Evolutionary conservation across 2,113 vertebrate genomes (phyloP).

Genomic region (Chionodraco myersi): DNA sequence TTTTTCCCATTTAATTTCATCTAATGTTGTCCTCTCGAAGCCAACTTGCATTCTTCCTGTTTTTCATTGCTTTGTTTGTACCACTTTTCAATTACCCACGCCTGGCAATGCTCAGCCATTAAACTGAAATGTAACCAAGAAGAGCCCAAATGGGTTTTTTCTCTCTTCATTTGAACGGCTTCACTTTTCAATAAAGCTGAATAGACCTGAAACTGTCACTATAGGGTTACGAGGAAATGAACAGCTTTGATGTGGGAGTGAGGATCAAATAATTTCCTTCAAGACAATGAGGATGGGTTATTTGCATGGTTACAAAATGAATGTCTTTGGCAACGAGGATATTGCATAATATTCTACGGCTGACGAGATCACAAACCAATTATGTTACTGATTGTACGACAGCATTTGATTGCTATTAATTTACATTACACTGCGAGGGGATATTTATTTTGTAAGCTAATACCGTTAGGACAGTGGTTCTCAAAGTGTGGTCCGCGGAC

Average conservation of each 20-base stretch:
- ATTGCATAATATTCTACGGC: background rate
- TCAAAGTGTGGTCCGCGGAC: too few species aligned
- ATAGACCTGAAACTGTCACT: slow-evolving; percentile 13
- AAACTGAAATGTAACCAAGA: slow-evolving; percentile 14
- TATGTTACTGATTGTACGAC: background rate
- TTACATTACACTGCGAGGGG: background rate
- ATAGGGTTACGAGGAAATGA: slow-evolving; percentile 13
- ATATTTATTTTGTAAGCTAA: background rate
- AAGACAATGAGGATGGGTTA: slow-evolving; percentile 16
- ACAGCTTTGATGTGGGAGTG: background rate
- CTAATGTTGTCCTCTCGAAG: background rate
- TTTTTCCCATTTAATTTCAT: background rate
- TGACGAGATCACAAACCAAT: slow-evolving; percentile 18
- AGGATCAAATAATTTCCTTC: slow-evolving; percentile 19
- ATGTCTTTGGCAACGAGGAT: background rate
- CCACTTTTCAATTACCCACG: background rate
- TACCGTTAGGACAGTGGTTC: background rate
- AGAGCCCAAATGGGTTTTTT: background rate
- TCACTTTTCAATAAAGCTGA: slow-evolving; percentile 35
- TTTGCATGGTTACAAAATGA: slow-evolving; percentile 16
- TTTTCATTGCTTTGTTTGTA: slow-evolving; percentile 1
- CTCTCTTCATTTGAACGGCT: slow-evolving; percentile 8
- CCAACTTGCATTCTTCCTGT: background rate
- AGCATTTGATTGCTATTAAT: slow-evolving; percentile 5
- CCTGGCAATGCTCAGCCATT: background rate